Percentiles rank a stretch among this genome's conserved stretches.
phyloP scores from a whole-genome alignment of 2,797 vertebrate genomes.

The Rhinogobio ventralis region DNA sequence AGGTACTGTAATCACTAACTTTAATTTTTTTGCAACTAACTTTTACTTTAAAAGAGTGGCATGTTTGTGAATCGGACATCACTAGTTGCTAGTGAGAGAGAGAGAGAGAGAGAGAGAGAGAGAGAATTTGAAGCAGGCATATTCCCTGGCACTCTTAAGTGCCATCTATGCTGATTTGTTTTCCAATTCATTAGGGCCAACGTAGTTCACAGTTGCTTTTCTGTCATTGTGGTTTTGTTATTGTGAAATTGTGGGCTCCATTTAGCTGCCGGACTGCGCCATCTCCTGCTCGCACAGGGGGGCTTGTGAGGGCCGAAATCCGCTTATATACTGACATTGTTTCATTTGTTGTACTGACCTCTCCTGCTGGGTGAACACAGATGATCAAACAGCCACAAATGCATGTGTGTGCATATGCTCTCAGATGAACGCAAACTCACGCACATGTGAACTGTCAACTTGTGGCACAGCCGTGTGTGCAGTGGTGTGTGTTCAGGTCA shows the following conservation, averaged over 20 bases:
- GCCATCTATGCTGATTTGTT: not conserved
- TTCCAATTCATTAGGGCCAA: not conserved
- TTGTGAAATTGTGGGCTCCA: not conserved
- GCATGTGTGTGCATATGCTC: not conserved
- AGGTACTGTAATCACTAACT: not conserved
- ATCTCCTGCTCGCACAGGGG: constrained; percentile 27
- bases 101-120: too few species aligned
- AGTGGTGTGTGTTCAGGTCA: constrained; percentile 63
- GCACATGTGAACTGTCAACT: not conserved
- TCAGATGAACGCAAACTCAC: not conserved
- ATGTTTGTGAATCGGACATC: too few species aligned
- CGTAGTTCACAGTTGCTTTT: not conserved
- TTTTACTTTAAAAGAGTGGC: too few species aligned
- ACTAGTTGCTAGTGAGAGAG: too few species aligned
- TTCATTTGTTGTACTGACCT: constrained; percentile 54
- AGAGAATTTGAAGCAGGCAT: not conserved
- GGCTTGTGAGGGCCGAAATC: constrained; percentile 27
- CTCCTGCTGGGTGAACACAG: not conserved
- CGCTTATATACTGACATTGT: constrained; percentile 48
- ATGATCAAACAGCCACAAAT: constrained; percentile 11
- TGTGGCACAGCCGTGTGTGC: constrained; percentile 33
- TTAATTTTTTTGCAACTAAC: too few species aligned
- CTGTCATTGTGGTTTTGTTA: not conserved
- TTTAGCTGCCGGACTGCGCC: constrained; percentile 38
- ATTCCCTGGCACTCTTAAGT: not conserved